These are phyloP conservation scores for Falcaria lacertinaria DNA, from an alignment of 2,888 invertebrate genomes.

Conservation along the genomic window DNA sequence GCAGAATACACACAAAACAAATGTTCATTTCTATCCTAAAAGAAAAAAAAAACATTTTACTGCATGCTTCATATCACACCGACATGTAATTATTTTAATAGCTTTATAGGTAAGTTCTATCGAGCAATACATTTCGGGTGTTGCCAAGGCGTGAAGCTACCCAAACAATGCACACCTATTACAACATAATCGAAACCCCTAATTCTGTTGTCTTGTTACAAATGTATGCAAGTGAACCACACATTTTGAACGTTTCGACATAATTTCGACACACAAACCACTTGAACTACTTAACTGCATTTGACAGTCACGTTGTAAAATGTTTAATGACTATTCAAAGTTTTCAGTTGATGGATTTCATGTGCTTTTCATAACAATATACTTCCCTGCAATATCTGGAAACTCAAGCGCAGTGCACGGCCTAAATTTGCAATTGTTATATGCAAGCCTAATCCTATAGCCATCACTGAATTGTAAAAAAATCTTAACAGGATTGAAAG, in stretches of 20 bases:
- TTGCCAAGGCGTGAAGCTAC: constrained; percentile 35
- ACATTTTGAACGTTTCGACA: not conserved
- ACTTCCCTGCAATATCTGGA: no score
- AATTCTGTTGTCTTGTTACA: constrained; percentile 41
- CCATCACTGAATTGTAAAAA: no score
- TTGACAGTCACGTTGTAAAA: not conserved
- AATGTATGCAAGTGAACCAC: constrained; percentile 24
- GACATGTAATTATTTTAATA: not conserved
- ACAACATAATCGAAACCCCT: constrained; percentile 18
- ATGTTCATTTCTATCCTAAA: no score
- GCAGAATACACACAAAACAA: no score
- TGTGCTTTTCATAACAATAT: no score
- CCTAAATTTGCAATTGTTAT: no score
- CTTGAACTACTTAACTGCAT: not conserved
- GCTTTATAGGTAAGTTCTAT: not conserved
- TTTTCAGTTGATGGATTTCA: not conserved
- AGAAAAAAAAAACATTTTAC: no score
- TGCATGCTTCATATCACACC: no score
- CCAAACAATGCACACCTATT: constrained; percentile 20
- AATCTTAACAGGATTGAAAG: no score
- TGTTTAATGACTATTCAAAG: not conserved
- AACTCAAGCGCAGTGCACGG: no score
- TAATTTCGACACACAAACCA: not conserved
- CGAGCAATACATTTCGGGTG: constrained; percentile 8
- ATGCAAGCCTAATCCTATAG: no score